A percentile compares a stretch with the other conserved stretches of the same genome.
Evolutionary conservation across 2,888 invertebrate genomes (phyloP).

Genomic region (Sphaerophoria taeniata): DNA sequence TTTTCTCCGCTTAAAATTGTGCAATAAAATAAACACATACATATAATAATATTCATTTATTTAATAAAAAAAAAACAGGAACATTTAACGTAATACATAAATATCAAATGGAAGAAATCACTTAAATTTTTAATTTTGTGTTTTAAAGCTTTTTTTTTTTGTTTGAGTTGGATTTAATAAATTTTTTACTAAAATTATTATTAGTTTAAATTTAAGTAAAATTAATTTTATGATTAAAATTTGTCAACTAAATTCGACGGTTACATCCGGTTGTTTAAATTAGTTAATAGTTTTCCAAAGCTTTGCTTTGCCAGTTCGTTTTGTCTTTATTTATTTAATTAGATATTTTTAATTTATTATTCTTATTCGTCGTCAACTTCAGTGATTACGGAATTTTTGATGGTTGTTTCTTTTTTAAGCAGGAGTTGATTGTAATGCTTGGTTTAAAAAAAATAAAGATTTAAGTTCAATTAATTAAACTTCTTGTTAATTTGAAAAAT

Average conservation of each 20-base stretch:
- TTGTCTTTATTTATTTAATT: slow-evolving; percentile 53
- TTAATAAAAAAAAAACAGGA: slow-evolving; percentile 6
- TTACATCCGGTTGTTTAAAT: background rate
- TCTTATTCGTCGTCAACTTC: slow-evolving; percentile 86
- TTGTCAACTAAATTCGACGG: slow-evolving; percentile 41
- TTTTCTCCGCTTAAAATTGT: slow-evolving; percentile 11
- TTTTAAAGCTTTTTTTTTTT: slow-evolving; percentile 62
- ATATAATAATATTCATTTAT: slow-evolving; percentile 1
- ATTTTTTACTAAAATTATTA: slow-evolving; percentile 43
- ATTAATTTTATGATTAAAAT: slow-evolving; percentile 39
- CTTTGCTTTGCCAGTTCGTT: background rate
- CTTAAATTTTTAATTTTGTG: slow-evolving; percentile 17
- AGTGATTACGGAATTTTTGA: slow-evolving; percentile 88
- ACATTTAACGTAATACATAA: slow-evolving; percentile 34
- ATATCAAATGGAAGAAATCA: slow-evolving; percentile 28
- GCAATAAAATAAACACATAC: slow-evolving; percentile 9
- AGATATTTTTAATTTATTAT: background rate
- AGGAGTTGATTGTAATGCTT: slow-evolving; percentile 81
- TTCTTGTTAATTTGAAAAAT: no score
- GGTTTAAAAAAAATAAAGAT: slow-evolving; percentile 22
- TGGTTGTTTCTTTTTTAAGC: slow-evolving; percentile 82
- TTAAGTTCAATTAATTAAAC: background rate
- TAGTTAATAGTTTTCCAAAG: slow-evolving; percentile 24
- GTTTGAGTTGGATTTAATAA: slow-evolving; percentile 50
- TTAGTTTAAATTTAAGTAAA: slow-evolving; percentile 29